phyloP scores from a whole-genome alignment of 2,888 invertebrate species.

The Cantharis rustica region DNA sequence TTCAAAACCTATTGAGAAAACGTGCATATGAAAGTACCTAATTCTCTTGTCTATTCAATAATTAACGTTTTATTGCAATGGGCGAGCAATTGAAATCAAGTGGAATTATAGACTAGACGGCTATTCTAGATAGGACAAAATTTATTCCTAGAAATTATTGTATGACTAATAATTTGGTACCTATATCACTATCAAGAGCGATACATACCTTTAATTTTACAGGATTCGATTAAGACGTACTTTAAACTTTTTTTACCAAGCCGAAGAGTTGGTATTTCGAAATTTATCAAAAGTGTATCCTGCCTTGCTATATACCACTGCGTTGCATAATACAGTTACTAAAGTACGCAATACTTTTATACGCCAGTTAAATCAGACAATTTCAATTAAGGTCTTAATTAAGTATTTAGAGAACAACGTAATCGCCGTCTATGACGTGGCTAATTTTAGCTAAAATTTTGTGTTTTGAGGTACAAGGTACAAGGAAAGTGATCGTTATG shows the following conservation, averaged over 20 bases:
- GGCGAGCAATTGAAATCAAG: constrained; percentile 33
- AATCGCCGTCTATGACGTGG: background rate
- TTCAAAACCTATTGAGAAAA: constrained; percentile 24
- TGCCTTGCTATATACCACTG: background rate
- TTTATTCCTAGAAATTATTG: constrained; percentile 28
- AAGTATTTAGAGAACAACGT: background rate
- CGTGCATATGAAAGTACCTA: constrained; percentile 19
- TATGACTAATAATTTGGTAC: background rate
- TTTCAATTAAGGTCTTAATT: background rate
- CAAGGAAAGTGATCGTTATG: background rate
- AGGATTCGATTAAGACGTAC: background rate
- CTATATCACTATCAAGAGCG: background rate
- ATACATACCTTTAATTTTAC: background rate
- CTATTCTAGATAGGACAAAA: constrained; percentile 28
- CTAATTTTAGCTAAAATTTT: background rate
- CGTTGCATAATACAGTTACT: background rate
- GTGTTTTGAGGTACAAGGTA: background rate
- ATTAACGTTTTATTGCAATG: constrained; percentile 32
- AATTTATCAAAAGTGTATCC: background rate
- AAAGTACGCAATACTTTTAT: background rate
- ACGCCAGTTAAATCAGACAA: background rate
- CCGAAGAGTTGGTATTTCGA: background rate
- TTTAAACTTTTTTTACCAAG: background rate
- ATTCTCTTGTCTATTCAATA: constrained; percentile 23
- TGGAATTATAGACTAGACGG: constrained; percentile 32